phyloP scores from a whole-genome alignment of 2,113 vertebrate genomes.

The Thermophis baileyi region DNA sequence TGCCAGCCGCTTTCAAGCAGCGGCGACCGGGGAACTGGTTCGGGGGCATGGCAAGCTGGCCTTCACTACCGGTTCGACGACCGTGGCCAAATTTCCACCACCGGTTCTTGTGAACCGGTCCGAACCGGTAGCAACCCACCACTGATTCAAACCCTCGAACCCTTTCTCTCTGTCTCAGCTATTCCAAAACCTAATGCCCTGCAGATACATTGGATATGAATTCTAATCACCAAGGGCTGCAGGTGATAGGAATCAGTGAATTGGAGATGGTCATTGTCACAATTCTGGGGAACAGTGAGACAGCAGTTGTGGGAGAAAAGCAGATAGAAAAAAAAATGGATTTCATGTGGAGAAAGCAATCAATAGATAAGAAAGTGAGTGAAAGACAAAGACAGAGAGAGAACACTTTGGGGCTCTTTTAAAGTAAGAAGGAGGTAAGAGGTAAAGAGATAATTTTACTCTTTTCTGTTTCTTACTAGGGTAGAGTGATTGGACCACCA shows the following conservation, averaged over 20 bases:
- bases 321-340: not conserved
- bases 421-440: not conserved
- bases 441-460: not conserved
- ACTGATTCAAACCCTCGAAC: no score
- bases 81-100: no score
- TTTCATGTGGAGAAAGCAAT: not conserved
- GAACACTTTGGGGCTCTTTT: not conserved
- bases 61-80: no score
- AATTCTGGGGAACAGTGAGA: not conserved
- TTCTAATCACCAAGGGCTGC: not conserved
- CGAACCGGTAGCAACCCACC: no score
- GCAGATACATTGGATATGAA: not conserved
- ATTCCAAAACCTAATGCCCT: not conserved
- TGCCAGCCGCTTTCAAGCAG: no score
- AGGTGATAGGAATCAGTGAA: not conserved
- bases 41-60: no score
- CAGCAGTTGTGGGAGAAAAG: not conserved
- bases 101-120: no score
- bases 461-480: not conserved
- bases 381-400: not conserved
- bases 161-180: slow-evolving; percentile 2
- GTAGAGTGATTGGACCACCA: not conserved
- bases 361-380: not conserved
- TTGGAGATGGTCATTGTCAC: not conserved
- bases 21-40: no score